These are phyloP conservation scores for Chironomus tentans DNA, from an alignment of 2,888 invertebrate species.

Conservation along the genomic window DNA sequence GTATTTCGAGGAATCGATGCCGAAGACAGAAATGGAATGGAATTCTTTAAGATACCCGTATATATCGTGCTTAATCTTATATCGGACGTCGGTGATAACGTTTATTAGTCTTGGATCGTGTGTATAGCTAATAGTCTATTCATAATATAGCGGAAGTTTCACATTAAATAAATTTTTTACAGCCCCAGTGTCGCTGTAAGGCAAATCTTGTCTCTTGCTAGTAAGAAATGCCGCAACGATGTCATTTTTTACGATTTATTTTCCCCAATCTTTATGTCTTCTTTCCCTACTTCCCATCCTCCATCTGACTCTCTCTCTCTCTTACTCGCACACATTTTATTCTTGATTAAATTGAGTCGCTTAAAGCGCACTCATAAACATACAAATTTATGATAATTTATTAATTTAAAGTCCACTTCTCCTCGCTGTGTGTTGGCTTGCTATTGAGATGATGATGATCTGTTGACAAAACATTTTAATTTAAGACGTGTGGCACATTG, in stretches of 20 bases:
- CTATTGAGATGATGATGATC: slow-evolving; percentile 1
- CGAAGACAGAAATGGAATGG: not conserved
- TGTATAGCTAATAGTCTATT: not conserved
- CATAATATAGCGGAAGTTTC: slow-evolving; percentile 19
- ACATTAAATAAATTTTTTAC: slow-evolving; percentile 12
- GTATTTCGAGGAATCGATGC: not conserved
- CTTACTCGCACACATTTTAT: too few relatives aligned
- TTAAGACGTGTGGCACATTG: not conserved
- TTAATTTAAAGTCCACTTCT: slow-evolving; percentile 25
- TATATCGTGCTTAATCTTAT: not conserved
- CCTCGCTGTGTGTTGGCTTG: not conserved
- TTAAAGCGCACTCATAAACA: slow-evolving; percentile 4
- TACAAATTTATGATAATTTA: slow-evolving; percentile 24
- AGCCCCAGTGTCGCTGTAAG: not conserved
- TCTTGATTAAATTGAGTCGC: slow-evolving; percentile 11
- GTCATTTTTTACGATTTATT: slow-evolving; percentile 12
- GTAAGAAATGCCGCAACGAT: not conserved
- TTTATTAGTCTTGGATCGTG: not conserved
- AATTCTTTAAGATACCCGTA: not conserved
- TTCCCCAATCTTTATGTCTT: not conserved
- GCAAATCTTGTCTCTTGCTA: not conserved
- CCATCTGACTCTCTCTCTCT: too few relatives aligned
- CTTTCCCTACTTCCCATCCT: not conserved
- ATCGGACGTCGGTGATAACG: not conserved
- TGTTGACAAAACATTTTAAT: slow-evolving; percentile 26